phyloP scores from a whole-genome alignment of 1,140 invertebrate genomes.

The Heliconius melpomene region DNA sequence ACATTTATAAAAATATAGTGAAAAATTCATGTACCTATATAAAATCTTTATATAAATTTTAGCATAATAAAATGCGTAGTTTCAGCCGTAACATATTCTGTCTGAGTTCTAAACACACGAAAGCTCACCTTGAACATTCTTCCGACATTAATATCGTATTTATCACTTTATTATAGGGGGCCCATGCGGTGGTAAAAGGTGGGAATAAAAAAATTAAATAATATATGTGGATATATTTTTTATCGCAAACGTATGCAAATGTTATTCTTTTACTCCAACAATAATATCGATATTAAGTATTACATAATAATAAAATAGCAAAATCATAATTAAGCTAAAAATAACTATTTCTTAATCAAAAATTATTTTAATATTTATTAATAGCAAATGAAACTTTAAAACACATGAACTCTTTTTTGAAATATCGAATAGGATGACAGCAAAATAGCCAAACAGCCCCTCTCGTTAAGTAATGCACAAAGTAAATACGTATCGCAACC shows the following conservation, averaged over 20 bases:
- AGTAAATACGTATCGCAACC: constrained; percentile 23
- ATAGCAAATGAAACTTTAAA: too few species aligned
- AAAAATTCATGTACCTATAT: neutral
- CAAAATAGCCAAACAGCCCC: constrained; percentile 8
- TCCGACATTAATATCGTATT: constrained; percentile 38
- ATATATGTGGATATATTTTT: neutral
- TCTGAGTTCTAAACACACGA: constrained; percentile 36
- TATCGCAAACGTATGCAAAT: neutral
- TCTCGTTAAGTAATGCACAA: constrained; percentile 28
- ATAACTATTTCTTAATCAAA: neutral
- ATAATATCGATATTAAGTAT: too few species aligned
- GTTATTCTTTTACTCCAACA: too few species aligned
- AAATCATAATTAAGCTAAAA: too few species aligned
- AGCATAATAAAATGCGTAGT: constrained; percentile 23
- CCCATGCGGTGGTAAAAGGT: neutral
- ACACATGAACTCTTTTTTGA: neutral
- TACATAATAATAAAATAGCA: too few species aligned
- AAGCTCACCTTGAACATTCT: constrained; percentile 39
- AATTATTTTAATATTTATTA: too few species aligned
- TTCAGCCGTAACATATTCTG: constrained; percentile 26
- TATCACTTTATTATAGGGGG: constrained; percentile 21
- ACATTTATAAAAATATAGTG: constrained; percentile 1
- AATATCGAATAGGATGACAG: constrained; percentile 20
- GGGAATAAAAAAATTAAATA: neutral
- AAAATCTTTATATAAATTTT: constrained; percentile 5